Evolutionary conservation across 2,888 invertebrate species (phyloP).

Genomic region (Sarcophaga rosellei): DNA sequence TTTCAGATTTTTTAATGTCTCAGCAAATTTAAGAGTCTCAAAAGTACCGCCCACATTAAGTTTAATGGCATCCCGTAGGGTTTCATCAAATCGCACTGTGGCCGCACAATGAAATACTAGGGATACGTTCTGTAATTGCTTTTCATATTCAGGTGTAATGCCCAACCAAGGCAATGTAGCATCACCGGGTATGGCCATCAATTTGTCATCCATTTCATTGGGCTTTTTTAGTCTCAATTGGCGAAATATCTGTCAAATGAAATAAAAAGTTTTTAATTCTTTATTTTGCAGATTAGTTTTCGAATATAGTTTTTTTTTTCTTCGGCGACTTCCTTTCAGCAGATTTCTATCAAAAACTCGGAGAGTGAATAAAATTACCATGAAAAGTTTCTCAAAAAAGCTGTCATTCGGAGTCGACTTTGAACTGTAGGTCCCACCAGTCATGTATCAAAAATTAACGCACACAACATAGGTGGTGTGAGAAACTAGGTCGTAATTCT

Average conservation of each 20-base stretch:
- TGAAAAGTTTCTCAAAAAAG: too few relatives aligned
- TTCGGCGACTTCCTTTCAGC: too few relatives aligned
- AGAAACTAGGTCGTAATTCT: too few relatives aligned
- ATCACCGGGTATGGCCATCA: conserved; percentile 76
- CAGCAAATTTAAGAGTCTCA: conserved; percentile 84
- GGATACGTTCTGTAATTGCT: conserved; percentile 83
- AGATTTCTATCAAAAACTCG: too few relatives aligned
- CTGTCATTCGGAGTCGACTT: too few relatives aligned
- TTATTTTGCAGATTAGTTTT: too few relatives aligned
- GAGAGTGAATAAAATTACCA: too few relatives aligned
- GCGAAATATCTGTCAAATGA: conserved; percentile 72
- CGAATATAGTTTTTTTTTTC: too few relatives aligned
- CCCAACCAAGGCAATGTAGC: conserved; percentile 73
- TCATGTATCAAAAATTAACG: too few relatives aligned
- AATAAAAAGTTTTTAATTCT: too few relatives aligned
- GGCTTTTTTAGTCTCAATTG: conserved; percentile 72
- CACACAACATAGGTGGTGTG: too few relatives aligned
- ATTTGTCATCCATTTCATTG: conserved; percentile 72
- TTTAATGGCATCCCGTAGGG: conserved; percentile 84
- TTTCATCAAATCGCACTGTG: conserved; percentile 91
- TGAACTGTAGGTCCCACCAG: too few relatives aligned
- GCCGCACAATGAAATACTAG: conserved; percentile 91
- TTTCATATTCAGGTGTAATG: conserved; percentile 69
- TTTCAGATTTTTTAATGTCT: conserved; percentile 82
- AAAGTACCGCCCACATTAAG: conserved; percentile 86